Conservation (phyloP, 2,113 vertebrate species). For the Romanogobio albipinnatus region DNA sequence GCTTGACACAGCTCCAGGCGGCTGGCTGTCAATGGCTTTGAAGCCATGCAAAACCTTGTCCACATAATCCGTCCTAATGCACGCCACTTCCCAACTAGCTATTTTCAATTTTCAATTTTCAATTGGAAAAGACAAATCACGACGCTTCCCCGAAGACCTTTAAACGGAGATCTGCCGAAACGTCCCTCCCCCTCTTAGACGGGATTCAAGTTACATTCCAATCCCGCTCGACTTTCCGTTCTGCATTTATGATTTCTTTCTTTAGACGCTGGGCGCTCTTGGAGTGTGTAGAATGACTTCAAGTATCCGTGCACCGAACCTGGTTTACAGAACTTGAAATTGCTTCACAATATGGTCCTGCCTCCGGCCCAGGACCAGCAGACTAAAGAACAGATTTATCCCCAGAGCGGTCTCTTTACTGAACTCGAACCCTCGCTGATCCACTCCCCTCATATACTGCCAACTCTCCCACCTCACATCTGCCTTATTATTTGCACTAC, state of each 20-base stretch:
- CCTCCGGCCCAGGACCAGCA: no score
- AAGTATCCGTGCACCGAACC: neutral
- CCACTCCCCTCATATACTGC: no score
- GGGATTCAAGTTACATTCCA: constrained; percentile 62
- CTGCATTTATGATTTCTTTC: constrained; percentile 59
- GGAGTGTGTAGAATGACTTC: neutral
- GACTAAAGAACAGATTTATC: no score
- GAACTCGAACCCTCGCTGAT: no score
- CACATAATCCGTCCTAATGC: constrained; percentile 61
- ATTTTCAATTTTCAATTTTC: constrained; percentile 55
- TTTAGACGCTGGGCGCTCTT: constrained; percentile 42
- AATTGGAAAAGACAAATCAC: constrained; percentile 61
- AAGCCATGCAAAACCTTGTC: constrained; percentile 50
- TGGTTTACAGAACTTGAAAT: neutral
- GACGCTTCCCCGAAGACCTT: constrained; percentile 19
- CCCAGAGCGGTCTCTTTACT: no score
- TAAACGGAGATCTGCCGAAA: neutral
- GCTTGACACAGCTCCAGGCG: constrained; percentile 57
- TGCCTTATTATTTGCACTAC: no score
- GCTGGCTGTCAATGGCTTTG: constrained; percentile 46
- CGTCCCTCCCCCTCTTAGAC: neutral
- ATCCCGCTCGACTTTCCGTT: constrained; percentile 59
- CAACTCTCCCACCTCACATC: no score
- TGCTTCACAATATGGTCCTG: neutral
- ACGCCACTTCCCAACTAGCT: constrained; percentile 51